phyloP scores from a whole-genome alignment of 2,797 vertebrate species.

The Leontocebus nigricollis region DNA sequence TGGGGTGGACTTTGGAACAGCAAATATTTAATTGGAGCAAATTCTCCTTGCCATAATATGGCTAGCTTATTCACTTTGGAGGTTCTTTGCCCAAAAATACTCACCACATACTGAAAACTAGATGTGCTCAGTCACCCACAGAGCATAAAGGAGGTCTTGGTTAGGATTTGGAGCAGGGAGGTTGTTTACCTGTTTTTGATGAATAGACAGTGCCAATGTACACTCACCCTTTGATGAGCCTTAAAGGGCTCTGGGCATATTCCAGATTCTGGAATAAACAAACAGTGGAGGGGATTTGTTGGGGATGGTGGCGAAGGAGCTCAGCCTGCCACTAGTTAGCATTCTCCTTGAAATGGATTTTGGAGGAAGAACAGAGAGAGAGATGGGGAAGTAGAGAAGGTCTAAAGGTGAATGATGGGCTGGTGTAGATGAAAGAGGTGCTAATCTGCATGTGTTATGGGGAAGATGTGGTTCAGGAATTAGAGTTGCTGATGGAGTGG shows the following conservation, averaged over 20 bases:
- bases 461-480: not conserved
- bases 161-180: not conserved
- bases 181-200: not conserved
- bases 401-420: not conserved
- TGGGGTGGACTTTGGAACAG: constrained; percentile 72
- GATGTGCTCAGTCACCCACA: not conserved
- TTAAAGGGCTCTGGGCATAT: not conserved
- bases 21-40: constrained; percentile 84
- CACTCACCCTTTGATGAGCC: not conserved
- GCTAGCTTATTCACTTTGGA: not conserved
- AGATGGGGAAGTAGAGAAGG: not conserved
- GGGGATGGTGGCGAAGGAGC: not conserved
- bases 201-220: not conserved
- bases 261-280: not conserved
- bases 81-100: constrained; percentile 57
- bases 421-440: not conserved
- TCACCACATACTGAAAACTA: not conserved
- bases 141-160: not conserved
- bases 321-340: not conserved
- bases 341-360: not conserved
- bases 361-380: not conserved
- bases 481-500: not conserved
- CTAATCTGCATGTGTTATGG: not conserved
- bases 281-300: not conserved
- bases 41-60: constrained; percentile 48